Conservation (phyloP, 2,113 vertebrate species). For the Andinoacara biseriatus region DNA sequence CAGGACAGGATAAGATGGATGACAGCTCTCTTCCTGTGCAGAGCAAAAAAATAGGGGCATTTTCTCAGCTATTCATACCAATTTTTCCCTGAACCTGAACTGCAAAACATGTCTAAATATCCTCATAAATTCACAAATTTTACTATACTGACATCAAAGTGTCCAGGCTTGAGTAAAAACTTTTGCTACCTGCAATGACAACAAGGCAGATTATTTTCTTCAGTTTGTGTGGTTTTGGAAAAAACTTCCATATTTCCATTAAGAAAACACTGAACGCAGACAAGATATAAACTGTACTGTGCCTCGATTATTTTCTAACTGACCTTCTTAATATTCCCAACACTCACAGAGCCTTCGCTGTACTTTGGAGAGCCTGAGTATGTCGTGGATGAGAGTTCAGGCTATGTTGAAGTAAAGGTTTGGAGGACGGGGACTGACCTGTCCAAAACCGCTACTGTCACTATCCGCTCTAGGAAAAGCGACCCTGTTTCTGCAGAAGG, state of each 20-base stretch:
- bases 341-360: slow-evolving; percentile 80
- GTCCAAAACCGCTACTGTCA: slow-evolving; percentile 84
- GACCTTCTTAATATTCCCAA: background rate
- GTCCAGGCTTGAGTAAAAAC: background rate
- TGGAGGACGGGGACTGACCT: slow-evolving; percentile 88
- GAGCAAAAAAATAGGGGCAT: slow-evolving; percentile 36
- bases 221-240: background rate
- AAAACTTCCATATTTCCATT: background rate
- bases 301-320: background rate
- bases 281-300: background rate
- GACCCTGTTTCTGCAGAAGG: slow-evolving; percentile 85
- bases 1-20: slow-evolving; percentile 52
- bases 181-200: background rate
- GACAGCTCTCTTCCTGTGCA: slow-evolving; percentile 69
- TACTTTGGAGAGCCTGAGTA: slow-evolving; percentile 85
- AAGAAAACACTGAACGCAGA: background rate
- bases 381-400: slow-evolving; percentile 80
- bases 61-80: slow-evolving; percentile 17
- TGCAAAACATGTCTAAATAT: background rate
- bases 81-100: slow-evolving; percentile 22
- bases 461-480: slow-evolving; percentile 81
- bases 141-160: background rate
- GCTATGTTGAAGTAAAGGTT: slow-evolving; percentile 83
- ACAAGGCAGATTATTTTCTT: background rate
- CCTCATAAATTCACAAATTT: background rate